Base-by-base conservation (phyloP, 2,797 vertebrate species). In the Chrosomus eos region DNA sequence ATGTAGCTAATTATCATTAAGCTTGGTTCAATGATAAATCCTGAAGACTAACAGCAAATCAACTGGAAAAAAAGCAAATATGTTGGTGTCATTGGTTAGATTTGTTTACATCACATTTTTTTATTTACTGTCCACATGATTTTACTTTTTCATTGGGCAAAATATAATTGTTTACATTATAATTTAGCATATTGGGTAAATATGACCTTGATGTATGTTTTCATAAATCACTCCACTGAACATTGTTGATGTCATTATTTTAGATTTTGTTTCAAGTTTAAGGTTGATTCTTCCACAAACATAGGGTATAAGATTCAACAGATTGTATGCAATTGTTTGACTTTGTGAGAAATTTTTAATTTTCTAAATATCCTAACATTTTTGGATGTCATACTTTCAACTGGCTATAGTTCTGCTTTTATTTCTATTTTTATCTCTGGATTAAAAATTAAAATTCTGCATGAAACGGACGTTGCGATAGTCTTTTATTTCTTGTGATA, bases 301-400 rank as follows among this genome's bases (percentile, higher is more conserved):
- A 94, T 94, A 93, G 89, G 91, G 89, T 86, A 91, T 90, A 92
- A 92, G 91, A 93, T 93, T 93, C 90, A 33, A 48, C 18, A 55
- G 3, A 38, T 8, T 36, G 45, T 55, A 51, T n/a, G 11, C 3
- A 75, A 23, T 23, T 13, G 21, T 74, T 51, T 51, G 2, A 13
- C 45, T 74, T 31, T 51, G 9, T 55, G 72, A 74, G 48, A 74
- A 7, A 6, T 10, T 28, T 6, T 43, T 3, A 8, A 45, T 48
- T 48, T 48, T 48, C 16, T 48, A 6, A 48, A 48, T 16, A 48
- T 48, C 45, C 16, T 6, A 18, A 48, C 18, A 48, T 5, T 21
- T 73, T 33, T 53, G 3, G 31, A 74, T 51, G 10, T 53, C 18
- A 19, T 51, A 21, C 33, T 74, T 55, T 23, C 11, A 38, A 7